Conservation (phyloP, 1,140 invertebrate species). For the Hylyphantes graminicola region DNA sequence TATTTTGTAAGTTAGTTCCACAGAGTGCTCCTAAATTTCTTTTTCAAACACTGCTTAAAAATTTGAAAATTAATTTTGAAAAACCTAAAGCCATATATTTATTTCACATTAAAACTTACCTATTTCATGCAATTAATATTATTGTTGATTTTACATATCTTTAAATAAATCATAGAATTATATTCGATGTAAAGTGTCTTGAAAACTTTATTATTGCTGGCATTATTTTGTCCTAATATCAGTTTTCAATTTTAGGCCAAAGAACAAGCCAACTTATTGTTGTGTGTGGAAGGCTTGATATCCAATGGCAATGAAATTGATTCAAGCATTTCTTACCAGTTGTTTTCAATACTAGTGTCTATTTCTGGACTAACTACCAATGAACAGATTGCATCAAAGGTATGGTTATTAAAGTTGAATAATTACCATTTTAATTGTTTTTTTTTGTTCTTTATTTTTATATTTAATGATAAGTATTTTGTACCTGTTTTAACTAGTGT, state of each 20-base stretch:
- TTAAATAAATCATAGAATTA: too few relatives aligned
- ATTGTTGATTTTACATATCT: too few relatives aligned
- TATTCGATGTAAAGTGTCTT: background rate
- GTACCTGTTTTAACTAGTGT: background rate
- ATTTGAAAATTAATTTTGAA: too few relatives aligned
- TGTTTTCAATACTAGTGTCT: conserved; percentile 23
- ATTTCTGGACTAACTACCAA: conserved; percentile 35
- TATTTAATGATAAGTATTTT: background rate
- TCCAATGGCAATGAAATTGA: background rate
- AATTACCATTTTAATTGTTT: background rate
- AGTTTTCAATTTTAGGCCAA: conserved; percentile 4
- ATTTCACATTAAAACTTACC: too few relatives aligned
- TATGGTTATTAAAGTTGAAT: background rate
- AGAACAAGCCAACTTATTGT: conserved; percentile 42
- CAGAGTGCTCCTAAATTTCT: too few relatives aligned
- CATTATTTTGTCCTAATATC: background rate
- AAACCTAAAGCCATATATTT: too few relatives aligned
- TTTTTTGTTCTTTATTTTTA: background rate
- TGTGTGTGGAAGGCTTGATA: conserved; percentile 28
- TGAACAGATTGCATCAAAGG: conserved; percentile 12
- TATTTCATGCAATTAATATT: too few relatives aligned
- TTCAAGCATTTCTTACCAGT: background rate
- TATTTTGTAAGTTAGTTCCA: too few relatives aligned
- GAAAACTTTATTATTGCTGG: background rate
- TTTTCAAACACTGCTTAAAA: too few relatives aligned